These are phyloP conservation scores for Stenoptilia bipunctidactyla DNA, from an alignment of 2,888 invertebrate genomes.

Conservation along the genomic window DNA sequence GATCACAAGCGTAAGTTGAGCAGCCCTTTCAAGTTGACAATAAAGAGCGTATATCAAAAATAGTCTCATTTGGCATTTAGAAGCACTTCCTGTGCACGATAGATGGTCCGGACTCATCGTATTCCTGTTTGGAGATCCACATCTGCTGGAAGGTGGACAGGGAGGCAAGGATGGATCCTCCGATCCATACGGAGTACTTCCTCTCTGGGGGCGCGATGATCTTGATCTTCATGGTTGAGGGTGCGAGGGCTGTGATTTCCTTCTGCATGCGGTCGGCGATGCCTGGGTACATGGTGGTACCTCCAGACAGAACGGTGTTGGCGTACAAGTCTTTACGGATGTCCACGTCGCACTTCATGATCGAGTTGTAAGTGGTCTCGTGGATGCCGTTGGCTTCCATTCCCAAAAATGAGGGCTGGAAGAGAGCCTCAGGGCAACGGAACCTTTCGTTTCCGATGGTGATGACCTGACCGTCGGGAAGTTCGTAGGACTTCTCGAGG, in stretches of 20 bases:
- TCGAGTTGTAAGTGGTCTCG: constrained; percentile 94
- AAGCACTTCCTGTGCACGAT: constrained; percentile 95
- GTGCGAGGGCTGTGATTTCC: constrained; percentile 92
- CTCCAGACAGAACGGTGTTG: constrained; percentile 94
- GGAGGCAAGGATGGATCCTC: constrained; percentile 92
- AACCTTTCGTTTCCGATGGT: constrained; percentile 95
- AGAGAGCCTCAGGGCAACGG: constrained; percentile 95
- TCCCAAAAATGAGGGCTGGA: constrained; percentile 94
- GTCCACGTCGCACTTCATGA: constrained; percentile 98
- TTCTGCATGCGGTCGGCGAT: constrained; percentile 96
- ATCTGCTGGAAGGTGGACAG: constrained; percentile 95
- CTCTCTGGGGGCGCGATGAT: constrained; percentile 95
- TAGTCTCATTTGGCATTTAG: constrained; percentile 55
- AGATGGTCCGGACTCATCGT: constrained; percentile 96
- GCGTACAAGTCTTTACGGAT: constrained; percentile 97
- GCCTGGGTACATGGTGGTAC: constrained; percentile 96
- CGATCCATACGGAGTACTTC: constrained; percentile 97
- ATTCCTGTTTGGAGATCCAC: constrained; percentile 98
- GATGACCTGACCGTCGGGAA: constrained; percentile 94
- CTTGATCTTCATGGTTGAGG: constrained; percentile 95
- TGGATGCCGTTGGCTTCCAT: constrained; percentile 92
- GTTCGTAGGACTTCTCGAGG: constrained; percentile 95
- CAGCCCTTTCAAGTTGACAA: constrained; percentile 51
- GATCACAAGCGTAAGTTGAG: constrained; percentile 69
- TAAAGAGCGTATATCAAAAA: constrained; percentile 61